Evolutionary conservation across 2,113 vertebrate genomes (phyloP).

Genomic region (Canis aureus): DNA sequence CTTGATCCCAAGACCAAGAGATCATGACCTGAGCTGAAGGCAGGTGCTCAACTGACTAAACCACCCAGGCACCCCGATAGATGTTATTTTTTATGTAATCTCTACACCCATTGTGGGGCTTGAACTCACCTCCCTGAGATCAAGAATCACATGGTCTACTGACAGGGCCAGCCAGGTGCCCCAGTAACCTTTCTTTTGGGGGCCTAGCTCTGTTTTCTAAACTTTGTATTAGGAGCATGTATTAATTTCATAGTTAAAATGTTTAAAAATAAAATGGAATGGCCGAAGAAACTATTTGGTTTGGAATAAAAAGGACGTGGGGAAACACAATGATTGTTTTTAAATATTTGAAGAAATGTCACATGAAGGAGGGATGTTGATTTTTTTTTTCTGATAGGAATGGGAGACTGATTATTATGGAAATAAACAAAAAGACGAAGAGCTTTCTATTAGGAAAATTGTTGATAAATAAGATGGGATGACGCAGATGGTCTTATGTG

Average conservation of each 20-base stretch:
- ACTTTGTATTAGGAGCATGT: neutral
- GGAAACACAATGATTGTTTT: neutral
- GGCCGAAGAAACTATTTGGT: neutral
- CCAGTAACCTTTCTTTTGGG: neutral
- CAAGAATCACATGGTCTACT: neutral
- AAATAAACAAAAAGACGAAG: neutral
- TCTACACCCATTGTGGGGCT: neutral
- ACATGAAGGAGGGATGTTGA: neutral
- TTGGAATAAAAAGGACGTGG: neutral
- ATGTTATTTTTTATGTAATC: neutral
- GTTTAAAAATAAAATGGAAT: neutral
- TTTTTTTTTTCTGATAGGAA: neutral
- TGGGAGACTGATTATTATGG: neutral
- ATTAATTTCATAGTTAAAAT: conserved; percentile 14
- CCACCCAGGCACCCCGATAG: too few species aligned
- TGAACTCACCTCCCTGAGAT: neutral
- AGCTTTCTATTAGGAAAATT: neutral
- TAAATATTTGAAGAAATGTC: neutral
- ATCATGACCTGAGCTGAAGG: too few species aligned
- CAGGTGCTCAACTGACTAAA: too few species aligned
- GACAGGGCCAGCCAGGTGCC: neutral
- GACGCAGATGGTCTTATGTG: neutral
- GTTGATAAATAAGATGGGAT: neutral
- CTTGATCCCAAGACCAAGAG: too few species aligned
- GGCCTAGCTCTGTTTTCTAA: neutral